These are phyloP conservation scores for Dicranocentrus wangi DNA, from an alignment of 2,888 invertebrate genomes.

Conservation along the genomic window DNA sequence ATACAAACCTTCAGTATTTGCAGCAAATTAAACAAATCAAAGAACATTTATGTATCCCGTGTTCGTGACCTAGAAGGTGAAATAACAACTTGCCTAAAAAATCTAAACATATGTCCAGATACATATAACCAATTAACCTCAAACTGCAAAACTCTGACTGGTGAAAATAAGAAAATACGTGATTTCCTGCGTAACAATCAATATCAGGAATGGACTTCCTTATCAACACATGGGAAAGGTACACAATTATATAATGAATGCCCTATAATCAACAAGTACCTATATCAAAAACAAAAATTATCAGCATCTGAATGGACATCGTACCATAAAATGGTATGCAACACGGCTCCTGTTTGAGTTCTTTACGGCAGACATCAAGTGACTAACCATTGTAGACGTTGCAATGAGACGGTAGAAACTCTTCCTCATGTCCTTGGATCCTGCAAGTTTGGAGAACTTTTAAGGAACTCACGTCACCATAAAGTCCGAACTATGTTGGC, in stretches of 20 bases:
- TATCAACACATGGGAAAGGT: constrained; percentile 37
- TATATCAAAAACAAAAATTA: constrained; percentile 34
- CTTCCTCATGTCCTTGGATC: constrained; percentile 44
- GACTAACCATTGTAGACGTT: constrained; percentile 15
- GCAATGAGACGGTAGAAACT: constrained; percentile 39
- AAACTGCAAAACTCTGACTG: not conserved
- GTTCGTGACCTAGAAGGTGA: not conserved
- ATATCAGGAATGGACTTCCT: constrained; percentile 24
- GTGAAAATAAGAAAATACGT: constrained; percentile 11
- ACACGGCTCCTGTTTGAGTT: constrained; percentile 34
- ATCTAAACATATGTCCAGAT: not conserved
- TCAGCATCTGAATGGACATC: constrained; percentile 33
- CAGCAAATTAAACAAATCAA: not conserved
- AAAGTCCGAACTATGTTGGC: constrained; percentile 27
- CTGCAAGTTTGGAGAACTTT: constrained; percentile 28
- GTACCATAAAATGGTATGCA: constrained; percentile 38
- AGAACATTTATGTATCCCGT: constrained; percentile 5
- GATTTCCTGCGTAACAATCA: not conserved
- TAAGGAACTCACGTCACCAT: constrained; percentile 32
- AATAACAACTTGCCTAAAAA: not conserved
- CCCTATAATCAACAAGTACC: constrained; percentile 1
- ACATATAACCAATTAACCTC: not conserved
- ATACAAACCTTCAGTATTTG: constrained; percentile 44
- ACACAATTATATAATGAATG: constrained; percentile 6
- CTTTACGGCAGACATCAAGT: constrained; percentile 28